Base-by-base conservation (phyloP, 2,888 invertebrate genomes). In the Hofmannophila pseudospretella region DNA sequence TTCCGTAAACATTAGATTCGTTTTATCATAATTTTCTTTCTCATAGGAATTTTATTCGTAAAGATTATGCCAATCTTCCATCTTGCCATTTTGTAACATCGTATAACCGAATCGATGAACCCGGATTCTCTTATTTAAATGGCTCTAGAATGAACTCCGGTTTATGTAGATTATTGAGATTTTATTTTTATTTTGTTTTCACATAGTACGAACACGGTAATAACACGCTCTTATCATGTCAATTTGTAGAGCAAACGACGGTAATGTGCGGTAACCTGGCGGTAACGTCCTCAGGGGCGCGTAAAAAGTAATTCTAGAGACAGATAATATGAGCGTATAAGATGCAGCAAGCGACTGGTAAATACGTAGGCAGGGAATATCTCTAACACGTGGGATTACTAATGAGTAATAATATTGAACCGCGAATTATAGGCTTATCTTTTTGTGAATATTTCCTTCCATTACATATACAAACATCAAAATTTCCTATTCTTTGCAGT, bases 291-390 rank as follows among this genome's bases (percentile, higher is more conserved):
- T 41, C 34, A 39, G 45, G 58, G 54, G 58, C 53, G 60, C 54
- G 65, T 70, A 68, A 73, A 67, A 57, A 59, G 60, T 54, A 58
- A 61, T 63, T 40, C 41, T 36, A 29, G 39, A 38, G 63, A 68
- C 65, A 58, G 52, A 52, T 66, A 51, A 52, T 66, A 68, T 48
- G 54, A 54, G 46, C 45, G 42, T 53, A 57, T 59, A 53, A 61
- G 35, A 46, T 42, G 44, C 39, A 45, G 39, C 44, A 37, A 36
- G 43, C 37, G 47, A 32, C 29, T 13, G 12, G 13, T 7, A 5
- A 5, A n/a, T 7, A 13, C 13, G 11, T 4, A 8, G 9, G 27
- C 23, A 27, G 3, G 11, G 3, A 5, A 11, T 7, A 12, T 5
- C 5, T 16, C 16, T 16, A 16, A 16, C 27, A 23, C 23, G n/a